A percentile compares a stretch with the other conserved stretches of the same genome.
phyloP scores from a whole-genome alignment of 2,113 vertebrate genomes.

The Oplegnathus fasciatus region DNA sequence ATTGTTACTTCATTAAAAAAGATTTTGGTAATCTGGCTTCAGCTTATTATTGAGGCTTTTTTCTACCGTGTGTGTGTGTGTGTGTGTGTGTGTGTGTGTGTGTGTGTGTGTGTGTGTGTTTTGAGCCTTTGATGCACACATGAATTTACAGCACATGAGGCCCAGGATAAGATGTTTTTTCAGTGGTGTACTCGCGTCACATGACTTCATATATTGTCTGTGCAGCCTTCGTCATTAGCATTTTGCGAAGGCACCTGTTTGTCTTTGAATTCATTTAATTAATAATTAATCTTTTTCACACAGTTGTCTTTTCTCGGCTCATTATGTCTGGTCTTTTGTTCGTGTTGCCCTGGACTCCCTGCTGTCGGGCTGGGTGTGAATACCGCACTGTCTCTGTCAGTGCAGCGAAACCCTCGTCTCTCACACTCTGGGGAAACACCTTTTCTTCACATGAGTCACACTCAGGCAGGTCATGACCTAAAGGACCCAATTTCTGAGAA shows the following conservation, averaged over 20 bases:
- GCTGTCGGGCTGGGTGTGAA: background rate
- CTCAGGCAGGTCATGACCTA: background rate
- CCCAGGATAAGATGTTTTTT: no score
- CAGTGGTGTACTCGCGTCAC: background rate
- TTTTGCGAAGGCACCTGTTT: background rate
- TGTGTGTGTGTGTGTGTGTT: background rate
- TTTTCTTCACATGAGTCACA: slow-evolving; percentile 6
- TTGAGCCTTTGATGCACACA: background rate
- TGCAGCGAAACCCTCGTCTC: background rate
- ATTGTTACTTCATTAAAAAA: slow-evolving; percentile 45
- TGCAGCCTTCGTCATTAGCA: no score
- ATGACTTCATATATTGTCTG: no score
- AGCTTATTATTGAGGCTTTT: slow-evolving; percentile 5
- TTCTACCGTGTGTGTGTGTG: background rate
- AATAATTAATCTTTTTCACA: no score
- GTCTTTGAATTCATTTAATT: background rate
- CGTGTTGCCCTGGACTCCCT: background rate
- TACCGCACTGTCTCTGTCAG: background rate
- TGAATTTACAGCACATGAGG: background rate
- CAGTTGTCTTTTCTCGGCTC: background rate
- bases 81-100: no score
- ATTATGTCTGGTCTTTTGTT: background rate
- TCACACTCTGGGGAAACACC: slow-evolving; percentile 7
- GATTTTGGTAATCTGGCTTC: background rate
- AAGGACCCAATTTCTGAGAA: background rate